Evolutionary conservation across 1,140 invertebrate species (phyloP), one percentile per base, ranked within the genome.

Genomic region (Elysia chlorotica): DNA sequence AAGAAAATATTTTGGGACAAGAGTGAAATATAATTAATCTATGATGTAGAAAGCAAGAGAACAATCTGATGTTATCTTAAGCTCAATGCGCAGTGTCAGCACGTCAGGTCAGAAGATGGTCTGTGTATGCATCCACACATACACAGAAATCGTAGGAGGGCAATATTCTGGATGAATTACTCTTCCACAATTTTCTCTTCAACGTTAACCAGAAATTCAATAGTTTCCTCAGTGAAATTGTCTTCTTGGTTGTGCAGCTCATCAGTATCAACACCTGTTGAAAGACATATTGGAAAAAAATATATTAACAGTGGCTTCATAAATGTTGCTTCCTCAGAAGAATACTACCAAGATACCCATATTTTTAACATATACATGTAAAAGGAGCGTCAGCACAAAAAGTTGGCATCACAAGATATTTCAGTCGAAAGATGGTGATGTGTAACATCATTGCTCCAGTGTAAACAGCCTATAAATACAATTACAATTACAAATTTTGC

Each of bases 201-300:
- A 90, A 98, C 96, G 90, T 97, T 98, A 82, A 98, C 92, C 89
- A 99, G 94, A 92, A 98, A 97, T 92, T 98, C 96, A 81, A 98
- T 92, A 83, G 94, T 91, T 90, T 98, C 96, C 85, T 98, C 96
- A 84, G 97, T 95, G 79, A 96, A 92, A 82, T 97, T 96, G 76
- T 93, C 92, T 38, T 91, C 91, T 81, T 96, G 93, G 56, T 92
- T 92, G 85, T 94, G 93, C 76, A 96, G 88, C 85, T 93, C 93
- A 88, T 99, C 96, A 10, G 96, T 97, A 83, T 98, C 96, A 74
- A 96, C 91, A 87, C 94, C 95, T 97, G 87, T 71, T 90, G 90
- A 75, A 78, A 78, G 57, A n/a, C 31, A 33, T n/a, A 37, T n/a
- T n/a, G n/a, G n/a, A n/a, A n/a, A n/a, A n/a, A n/a, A n/a, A n/a